These are phyloP conservation scores for Drosophila meridionalis DNA, from an alignment of 2,888 invertebrate genomes.

Conservation along the genomic window DNA sequence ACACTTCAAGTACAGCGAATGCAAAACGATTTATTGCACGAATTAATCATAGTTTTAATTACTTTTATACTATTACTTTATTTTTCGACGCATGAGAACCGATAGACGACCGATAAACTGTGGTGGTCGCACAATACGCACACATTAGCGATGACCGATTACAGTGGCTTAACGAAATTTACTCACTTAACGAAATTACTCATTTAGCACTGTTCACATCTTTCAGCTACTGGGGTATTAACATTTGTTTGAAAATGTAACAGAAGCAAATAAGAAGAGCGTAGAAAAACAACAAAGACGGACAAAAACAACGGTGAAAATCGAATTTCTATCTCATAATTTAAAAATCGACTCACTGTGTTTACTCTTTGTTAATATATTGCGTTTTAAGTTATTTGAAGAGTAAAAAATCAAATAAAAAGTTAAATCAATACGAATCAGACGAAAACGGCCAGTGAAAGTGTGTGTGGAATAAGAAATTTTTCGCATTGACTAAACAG, in stretches of 20 bases:
- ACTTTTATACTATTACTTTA: constrained; percentile 49
- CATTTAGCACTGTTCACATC: constrained; percentile 7
- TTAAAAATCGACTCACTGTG: constrained; percentile 25
- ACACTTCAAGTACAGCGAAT: constrained; percentile 31
- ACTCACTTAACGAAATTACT: constrained; percentile 21
- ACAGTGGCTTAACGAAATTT: constrained; percentile 19
- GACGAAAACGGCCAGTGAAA: constrained; percentile 55
- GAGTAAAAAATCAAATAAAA: constrained; percentile 26
- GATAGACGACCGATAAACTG: constrained; percentile 40
- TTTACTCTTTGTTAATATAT: constrained; percentile 30
- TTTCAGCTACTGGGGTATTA: constrained; percentile 18
- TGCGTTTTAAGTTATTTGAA: constrained; percentile 31
- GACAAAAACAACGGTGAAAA: constrained; percentile 53
- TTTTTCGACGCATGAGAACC: constrained; percentile 59
- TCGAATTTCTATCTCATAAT: constrained; percentile 40
- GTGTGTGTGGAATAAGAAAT: constrained; percentile 42
- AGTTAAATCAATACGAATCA: constrained; percentile 12
- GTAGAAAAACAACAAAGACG: constrained; percentile 71
- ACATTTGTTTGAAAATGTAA: constrained; percentile 58
- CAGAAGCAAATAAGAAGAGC: constrained; percentile 59
- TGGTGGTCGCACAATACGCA: constrained; percentile 30
- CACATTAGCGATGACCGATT: constrained; percentile 7
- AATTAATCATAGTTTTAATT: constrained; percentile 53
- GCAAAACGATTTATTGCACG: constrained; percentile 40
- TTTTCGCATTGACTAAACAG: constrained; percentile 33